phyloP scores from a whole-genome alignment of 2,797 vertebrate genomes.

The Muscicapa comitata region DNA sequence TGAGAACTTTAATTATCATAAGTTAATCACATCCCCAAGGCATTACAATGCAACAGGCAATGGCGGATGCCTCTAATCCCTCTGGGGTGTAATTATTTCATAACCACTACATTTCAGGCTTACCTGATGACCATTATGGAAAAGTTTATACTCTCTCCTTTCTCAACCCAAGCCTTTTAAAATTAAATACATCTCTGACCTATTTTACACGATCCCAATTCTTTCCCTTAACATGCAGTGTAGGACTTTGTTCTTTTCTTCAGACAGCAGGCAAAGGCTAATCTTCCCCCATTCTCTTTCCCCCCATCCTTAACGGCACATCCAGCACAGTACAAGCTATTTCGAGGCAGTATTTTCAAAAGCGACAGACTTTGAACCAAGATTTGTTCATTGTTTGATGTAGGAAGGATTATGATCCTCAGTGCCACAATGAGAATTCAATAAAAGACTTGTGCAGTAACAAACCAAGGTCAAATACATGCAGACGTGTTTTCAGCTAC shows the following conservation, averaged over 20 bases:
- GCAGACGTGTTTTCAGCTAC: background rate
- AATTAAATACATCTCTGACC: constrained; percentile 56
- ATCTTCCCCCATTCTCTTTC: background rate
- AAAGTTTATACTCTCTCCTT: constrained; percentile 26
- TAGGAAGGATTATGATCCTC: constrained; percentile 36
- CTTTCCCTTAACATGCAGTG: constrained; percentile 1
- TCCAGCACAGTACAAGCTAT: background rate
- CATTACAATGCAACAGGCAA: constrained; percentile 15
- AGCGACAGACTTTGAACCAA: background rate
- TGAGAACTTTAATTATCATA: constrained; percentile 56
- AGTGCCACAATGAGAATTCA: constrained; percentile 1
- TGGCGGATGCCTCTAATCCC: background rate
- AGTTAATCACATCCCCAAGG: constrained; percentile 44
- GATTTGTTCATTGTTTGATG: constrained; percentile 26
- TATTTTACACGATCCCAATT: constrained; percentile 48
- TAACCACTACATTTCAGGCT: constrained; percentile 44
- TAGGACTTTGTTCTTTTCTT: constrained; percentile 38
- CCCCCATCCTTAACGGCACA: background rate
- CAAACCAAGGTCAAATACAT: background rate
- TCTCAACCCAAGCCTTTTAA: constrained; percentile 14
- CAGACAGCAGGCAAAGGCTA: constrained; percentile 1
- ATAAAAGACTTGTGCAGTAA: background rate
- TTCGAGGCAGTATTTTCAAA: background rate
- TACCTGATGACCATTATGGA: constrained; percentile 19
- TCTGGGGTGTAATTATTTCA: constrained; percentile 62